phyloP scores from a whole-genome alignment of 1,140 invertebrate species.

The Lethocerus indicus region DNA sequence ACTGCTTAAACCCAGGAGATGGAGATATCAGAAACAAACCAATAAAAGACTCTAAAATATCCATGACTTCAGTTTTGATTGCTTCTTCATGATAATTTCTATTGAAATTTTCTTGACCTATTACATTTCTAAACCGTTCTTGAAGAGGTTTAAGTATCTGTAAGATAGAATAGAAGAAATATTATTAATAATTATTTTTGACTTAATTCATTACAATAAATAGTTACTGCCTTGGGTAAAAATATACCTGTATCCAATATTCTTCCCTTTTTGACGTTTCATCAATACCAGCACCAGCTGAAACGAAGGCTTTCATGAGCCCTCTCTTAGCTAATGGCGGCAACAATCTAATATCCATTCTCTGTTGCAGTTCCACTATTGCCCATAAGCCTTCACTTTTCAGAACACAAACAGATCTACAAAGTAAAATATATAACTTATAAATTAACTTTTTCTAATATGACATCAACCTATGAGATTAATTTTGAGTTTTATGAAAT shows the following conservation, averaged over 20 bases:
- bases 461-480: too few relatives aligned
- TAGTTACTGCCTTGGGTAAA: not conserved
- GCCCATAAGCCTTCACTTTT: slow-evolving; percentile 28
- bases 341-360: slow-evolving; percentile 24
- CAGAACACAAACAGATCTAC: slow-evolving; percentile 22
- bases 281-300: slow-evolving; percentile 27
- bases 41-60: slow-evolving; percentile 45
- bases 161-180: slow-evolving; percentile 11
- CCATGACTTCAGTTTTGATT: slow-evolving; percentile 38
- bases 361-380: slow-evolving; percentile 23
- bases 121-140: slow-evolving; percentile 35
- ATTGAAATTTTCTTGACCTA: slow-evolving; percentile 35
- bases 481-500: too few relatives aligned
- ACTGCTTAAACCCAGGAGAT: not conserved
- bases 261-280: slow-evolving; percentile 21
- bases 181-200: too few relatives aligned
- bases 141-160: slow-evolving; percentile 41
- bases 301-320: slow-evolving; percentile 32
- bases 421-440: too few relatives aligned
- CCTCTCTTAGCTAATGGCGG: slow-evolving; percentile 28
- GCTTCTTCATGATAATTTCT: slow-evolving; percentile 36
- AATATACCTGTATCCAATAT: slow-evolving; percentile 28
- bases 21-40: slow-evolving; percentile 23
- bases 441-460: too few relatives aligned
- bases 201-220: too few relatives aligned